phyloP scores from a whole-genome alignment of 1,140 invertebrate genomes.

The Musca vetustissima region DNA sequence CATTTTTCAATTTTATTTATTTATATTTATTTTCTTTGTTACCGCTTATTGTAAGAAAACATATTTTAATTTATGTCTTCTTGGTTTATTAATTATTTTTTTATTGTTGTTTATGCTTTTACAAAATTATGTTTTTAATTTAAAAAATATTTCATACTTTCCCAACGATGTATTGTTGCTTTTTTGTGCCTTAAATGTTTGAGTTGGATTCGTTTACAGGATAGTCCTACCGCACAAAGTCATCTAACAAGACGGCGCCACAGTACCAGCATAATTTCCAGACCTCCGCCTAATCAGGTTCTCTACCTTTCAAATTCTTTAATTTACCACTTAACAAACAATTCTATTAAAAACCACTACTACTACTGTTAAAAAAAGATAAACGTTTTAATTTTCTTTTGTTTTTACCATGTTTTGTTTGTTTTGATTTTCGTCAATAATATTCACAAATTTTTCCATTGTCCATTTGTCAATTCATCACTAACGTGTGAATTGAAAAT shows the following conservation, averaged over 20 bases:
- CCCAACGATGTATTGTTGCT: constrained; percentile 29
- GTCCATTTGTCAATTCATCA: not conserved
- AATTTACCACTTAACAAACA: constrained; percentile 1
- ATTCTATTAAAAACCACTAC: too few species aligned
- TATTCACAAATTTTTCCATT: constrained; percentile 1
- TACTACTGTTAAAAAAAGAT: too few species aligned
- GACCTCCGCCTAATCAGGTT: constrained; percentile 56
- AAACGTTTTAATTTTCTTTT: constrained; percentile 15
- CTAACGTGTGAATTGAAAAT: too few species aligned
- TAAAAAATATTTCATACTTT: constrained; percentile 21
- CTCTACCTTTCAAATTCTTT: constrained; percentile 38
- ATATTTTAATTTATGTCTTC: too few species aligned
- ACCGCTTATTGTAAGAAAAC: not conserved
- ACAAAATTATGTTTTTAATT: not conserved
- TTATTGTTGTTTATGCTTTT: too few species aligned
- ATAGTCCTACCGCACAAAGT: constrained; percentile 60
- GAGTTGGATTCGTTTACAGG: constrained; percentile 50
- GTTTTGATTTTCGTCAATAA: constrained; percentile 24
- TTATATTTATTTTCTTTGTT: constrained; percentile 6
- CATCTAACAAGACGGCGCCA: constrained; percentile 72
- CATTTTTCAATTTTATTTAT: constrained; percentile 9
- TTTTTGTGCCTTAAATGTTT: constrained; percentile 37
- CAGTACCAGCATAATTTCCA: constrained; percentile 66
- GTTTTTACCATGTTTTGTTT: constrained; percentile 20
- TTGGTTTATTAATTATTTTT: too few species aligned